A percentile compares a stretch with the other conserved stretches of the same genome.
phyloP scores from a whole-genome alignment of 2,113 vertebrate genomes.

The Glareola pratincola region DNA sequence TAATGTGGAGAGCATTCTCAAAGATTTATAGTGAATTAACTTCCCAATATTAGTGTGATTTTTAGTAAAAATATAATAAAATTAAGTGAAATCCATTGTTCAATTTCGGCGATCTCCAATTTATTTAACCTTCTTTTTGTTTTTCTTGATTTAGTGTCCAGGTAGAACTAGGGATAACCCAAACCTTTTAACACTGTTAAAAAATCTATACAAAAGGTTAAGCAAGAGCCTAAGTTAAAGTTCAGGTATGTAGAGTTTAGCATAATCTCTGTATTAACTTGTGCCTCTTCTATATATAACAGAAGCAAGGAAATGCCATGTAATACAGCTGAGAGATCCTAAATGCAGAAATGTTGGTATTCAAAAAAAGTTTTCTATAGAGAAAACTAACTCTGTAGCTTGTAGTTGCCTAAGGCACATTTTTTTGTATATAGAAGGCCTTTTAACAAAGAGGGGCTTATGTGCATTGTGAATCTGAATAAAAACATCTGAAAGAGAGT shows the following conservation, averaged over 20 bases:
- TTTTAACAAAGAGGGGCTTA: slow-evolving; percentile 39
- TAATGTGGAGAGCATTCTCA: not conserved
- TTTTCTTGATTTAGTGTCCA: not conserved
- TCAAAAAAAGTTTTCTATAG: not conserved
- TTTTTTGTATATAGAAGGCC: slow-evolving; percentile 20
- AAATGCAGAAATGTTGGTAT: not conserved
- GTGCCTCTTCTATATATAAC: not conserved
- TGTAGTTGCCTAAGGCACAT: not conserved
- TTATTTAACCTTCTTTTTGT: not conserved
- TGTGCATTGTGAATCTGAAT: not conserved
- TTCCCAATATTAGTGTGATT: not conserved
- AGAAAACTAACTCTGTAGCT: not conserved
- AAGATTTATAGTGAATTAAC: not conserved
- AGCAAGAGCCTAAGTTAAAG: not conserved
- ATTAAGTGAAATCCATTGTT: not conserved
- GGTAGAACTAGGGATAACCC: not conserved
- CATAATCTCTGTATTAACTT: not conserved
- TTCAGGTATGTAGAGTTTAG: not conserved
- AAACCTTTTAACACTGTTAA: not conserved
- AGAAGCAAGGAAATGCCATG: not conserved
- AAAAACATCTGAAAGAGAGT: not conserved
- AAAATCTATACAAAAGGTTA: not conserved
- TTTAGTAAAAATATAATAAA: not conserved
- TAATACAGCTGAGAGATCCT: not conserved
- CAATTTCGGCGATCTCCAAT: not conserved